These are phyloP conservation scores for Drosophila villosipedis DNA, from an alignment of 2,888 invertebrate species.

Conservation along the genomic window DNA sequence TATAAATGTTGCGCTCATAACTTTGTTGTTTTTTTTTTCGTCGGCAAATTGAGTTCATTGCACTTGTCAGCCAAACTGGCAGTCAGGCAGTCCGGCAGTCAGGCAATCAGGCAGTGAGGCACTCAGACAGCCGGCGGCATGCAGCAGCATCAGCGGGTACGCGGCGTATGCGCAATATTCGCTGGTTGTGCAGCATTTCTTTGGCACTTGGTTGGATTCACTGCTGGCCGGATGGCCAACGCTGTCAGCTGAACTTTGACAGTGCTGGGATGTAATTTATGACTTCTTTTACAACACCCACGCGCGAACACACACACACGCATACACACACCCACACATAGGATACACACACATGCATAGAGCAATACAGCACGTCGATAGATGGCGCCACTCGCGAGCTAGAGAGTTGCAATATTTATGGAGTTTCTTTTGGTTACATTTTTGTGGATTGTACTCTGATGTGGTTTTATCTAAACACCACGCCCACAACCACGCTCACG, in stretches of 20 bases:
- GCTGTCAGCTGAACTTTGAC: constrained; percentile 79
- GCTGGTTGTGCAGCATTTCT: constrained; percentile 81
- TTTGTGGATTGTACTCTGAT: constrained; percentile 68
- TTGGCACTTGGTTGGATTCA: constrained; percentile 73
- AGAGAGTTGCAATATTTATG: constrained; percentile 77
- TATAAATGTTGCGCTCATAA: constrained; percentile 71
- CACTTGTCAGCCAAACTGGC: constrained; percentile 68
- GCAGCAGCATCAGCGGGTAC: constrained; percentile 56
- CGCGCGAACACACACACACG: constrained; percentile 37
- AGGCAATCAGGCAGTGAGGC: constrained; percentile 13
- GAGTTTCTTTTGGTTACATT: constrained; percentile 79
- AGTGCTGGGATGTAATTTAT: constrained; percentile 74
- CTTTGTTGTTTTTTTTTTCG: constrained; percentile 25
- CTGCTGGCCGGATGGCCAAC: constrained; percentile 58
- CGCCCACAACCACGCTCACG: constrained; percentile 38
- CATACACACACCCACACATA: constrained; percentile 16
- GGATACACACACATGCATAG: constrained; percentile 5
- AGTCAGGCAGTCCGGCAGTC: constrained; percentile 39
- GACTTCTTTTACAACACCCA: constrained; percentile 79
- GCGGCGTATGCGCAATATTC: constrained; percentile 80
- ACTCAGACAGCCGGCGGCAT: constrained; percentile 53
- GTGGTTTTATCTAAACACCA: constrained; percentile 72
- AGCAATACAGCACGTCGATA: constrained; percentile 68
- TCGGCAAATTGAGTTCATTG: constrained; percentile 75
- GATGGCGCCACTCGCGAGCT: constrained; percentile 79